Percentiles rank a stretch among this genome's conserved stretches.
Evolutionary conservation across 2,797 vertebrate genomes (phyloP).

Genomic region (Acipenser oxyrinchus): DNA sequence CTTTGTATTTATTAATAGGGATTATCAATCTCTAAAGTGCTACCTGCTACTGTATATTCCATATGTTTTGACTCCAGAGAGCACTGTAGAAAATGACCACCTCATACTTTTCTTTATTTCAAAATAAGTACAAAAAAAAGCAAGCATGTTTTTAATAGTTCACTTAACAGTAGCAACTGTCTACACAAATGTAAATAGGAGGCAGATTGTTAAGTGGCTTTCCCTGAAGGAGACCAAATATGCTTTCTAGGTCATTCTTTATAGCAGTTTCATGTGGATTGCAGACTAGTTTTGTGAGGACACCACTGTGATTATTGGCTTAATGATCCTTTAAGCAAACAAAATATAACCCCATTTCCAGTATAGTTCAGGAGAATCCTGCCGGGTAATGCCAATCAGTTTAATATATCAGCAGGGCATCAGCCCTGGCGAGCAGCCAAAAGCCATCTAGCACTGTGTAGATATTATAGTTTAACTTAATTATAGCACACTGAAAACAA

Average conservation of each 20-base stretch:
- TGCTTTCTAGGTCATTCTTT: constrained; percentile 59
- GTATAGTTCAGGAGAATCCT: constrained; percentile 63
- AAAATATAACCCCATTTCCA: constrained; percentile 70
- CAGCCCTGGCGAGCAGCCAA: constrained; percentile 47
- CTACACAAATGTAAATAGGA: background rate
- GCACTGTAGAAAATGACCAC: too few species aligned
- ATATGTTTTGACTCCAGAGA: too few species aligned
- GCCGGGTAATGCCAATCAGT: constrained; percentile 64
- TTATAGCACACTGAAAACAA: constrained; percentile 70
- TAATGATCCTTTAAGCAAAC: constrained; percentile 87
- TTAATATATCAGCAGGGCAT: constrained; percentile 48
- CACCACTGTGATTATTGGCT: constrained; percentile 73
- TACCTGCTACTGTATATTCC: too few species aligned
- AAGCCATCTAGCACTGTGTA: constrained; percentile 53
- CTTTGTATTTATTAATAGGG: too few species aligned
- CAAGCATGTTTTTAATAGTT: background rate
- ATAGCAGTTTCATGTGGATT: constrained; percentile 67
- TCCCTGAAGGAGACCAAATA: constrained; percentile 20
- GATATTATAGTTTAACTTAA: constrained; percentile 79
- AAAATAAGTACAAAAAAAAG: too few species aligned
- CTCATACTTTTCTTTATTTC: too few species aligned
- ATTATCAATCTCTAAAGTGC: too few species aligned
- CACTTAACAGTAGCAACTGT: background rate
- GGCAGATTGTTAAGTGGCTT: background rate
- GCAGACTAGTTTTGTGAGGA: constrained; percentile 62